Conservation (phyloP, 2,888 invertebrate species). For the Epinotia bilunana region DNA sequence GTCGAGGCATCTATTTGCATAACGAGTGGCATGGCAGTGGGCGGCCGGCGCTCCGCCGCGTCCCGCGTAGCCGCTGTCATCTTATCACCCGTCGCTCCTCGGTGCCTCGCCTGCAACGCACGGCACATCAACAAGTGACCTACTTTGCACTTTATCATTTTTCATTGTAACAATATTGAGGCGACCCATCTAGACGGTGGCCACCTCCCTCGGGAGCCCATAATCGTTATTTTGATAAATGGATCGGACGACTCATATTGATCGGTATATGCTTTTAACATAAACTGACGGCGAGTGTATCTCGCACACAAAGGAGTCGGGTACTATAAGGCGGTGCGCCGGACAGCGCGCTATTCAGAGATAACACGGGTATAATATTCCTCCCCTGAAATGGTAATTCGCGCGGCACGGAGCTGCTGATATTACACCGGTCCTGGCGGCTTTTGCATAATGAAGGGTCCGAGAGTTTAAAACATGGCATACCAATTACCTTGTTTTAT, state of each 20-base stretch:
- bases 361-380: slow-evolving; percentile 30
- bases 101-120: slow-evolving; percentile 48
- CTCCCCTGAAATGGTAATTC: slow-evolving; percentile 37
- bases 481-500: slow-evolving; percentile 41
- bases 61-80: slow-evolving; percentile 2
- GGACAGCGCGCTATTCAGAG: slow-evolving; percentile 26
- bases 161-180: slow-evolving; percentile 49
- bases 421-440: slow-evolving; percentile 37
- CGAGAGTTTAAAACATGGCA: slow-evolving; percentile 35
- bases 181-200: slow-evolving; percentile 24
- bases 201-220: slow-evolving; percentile 19
- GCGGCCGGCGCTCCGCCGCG: slow-evolving; percentile 47
- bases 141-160: slow-evolving; percentile 61
- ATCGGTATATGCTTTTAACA: slow-evolving; percentile 39
- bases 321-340: not conserved
- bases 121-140: slow-evolving; percentile 60
- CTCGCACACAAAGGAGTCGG: slow-evolving; percentile 15
- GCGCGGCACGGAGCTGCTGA: slow-evolving; percentile 15
- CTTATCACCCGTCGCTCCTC: slow-evolving; percentile 38
- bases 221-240: slow-evolving; percentile 38
- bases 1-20: slow-evolving; percentile 71
- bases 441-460: slow-evolving; percentile 37
- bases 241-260: slow-evolving; percentile 38
- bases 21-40: slow-evolving; percentile 60
- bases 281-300: slow-evolving; percentile 27